phyloP scores from a whole-genome alignment of 2,797 vertebrate genomes.

The Varecia variegata region DNA sequence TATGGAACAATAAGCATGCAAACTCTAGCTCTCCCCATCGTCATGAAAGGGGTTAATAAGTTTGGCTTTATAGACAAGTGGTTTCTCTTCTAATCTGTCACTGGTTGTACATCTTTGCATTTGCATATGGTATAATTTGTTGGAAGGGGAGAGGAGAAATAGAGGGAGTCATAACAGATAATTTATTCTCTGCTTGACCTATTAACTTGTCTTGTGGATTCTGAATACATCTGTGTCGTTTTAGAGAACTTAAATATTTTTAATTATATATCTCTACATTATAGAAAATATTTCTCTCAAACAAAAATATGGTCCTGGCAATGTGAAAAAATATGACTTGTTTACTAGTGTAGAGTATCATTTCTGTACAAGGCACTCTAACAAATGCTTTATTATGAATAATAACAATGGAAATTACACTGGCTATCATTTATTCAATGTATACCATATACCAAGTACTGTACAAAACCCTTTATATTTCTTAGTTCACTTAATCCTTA shows the following conservation, averaged over 20 bases:
- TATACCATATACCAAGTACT: not conserved
- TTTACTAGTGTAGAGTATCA: not conserved
- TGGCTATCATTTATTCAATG: not conserved
- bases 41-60: not conserved
- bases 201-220: not conserved
- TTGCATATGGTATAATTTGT: not conserved
- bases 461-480: not conserved
- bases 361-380: not conserved
- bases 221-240: not conserved
- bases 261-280: not conserved
- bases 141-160: slow-evolving; percentile 27
- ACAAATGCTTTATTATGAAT: not conserved
- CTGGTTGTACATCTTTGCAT: not conserved
- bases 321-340: slow-evolving; percentile 2
- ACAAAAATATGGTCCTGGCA: not conserved
- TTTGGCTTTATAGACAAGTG: not conserved
- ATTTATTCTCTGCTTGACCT: not conserved
- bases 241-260: slow-evolving; percentile 27
- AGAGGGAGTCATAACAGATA: not conserved
- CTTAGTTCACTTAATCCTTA: not conserved
- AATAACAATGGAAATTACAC: not conserved
- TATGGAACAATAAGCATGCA: not conserved
- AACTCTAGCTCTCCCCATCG: not conserved
- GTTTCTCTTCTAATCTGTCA: slow-evolving; percentile 25
- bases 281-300: slow-evolving; percentile 5